Percentiles rank a stretch among this genome's conserved stretches.
phyloP scores from a whole-genome alignment of 92 coral and sea anemone species.

The Metridium senile region DNA sequence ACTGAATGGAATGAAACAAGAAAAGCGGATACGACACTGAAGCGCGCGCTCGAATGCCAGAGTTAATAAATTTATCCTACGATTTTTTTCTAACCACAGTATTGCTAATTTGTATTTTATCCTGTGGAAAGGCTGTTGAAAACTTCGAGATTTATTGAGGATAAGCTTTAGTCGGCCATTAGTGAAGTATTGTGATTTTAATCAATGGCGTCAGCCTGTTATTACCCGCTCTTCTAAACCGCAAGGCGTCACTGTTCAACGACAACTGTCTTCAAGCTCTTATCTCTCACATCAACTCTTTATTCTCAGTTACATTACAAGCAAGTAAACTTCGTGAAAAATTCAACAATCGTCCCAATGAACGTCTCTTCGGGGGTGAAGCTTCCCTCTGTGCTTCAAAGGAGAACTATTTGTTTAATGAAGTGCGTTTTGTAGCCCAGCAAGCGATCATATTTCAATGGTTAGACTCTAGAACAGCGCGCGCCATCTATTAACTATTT shows the following conservation, averaged over 20 bases:
- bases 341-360: neutral
- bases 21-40: neutral
- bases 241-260: slow-evolving; percentile 17
- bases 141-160: slow-evolving; percentile 22
- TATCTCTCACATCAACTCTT: neutral
- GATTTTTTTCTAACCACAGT: neutral
- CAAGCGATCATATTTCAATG: slow-evolving; percentile 3
- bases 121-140: slow-evolving; percentile 29
- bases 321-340: neutral
- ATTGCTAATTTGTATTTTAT: slow-evolving; percentile 3
- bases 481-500: slow-evolving; percentile 47
- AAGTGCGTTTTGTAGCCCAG: neutral
- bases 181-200: slow-evolving; percentile 22
- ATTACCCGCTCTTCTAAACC: slow-evolving; percentile 25
- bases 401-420: neutral
- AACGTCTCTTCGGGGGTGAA: neutral
- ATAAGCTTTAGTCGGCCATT: slow-evolving; percentile 15
- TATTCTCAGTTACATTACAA: neutral
- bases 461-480: slow-evolving; percentile 20
- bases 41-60: neutral
- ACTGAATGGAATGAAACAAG: neutral
- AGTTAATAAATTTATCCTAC: neutral
- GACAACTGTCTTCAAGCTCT: neutral
- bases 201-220: slow-evolving; percentile 29
- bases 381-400: neutral